Conservation (phyloP, 2,888 invertebrate species). For the Ormyrus pomaceus region DNA sequence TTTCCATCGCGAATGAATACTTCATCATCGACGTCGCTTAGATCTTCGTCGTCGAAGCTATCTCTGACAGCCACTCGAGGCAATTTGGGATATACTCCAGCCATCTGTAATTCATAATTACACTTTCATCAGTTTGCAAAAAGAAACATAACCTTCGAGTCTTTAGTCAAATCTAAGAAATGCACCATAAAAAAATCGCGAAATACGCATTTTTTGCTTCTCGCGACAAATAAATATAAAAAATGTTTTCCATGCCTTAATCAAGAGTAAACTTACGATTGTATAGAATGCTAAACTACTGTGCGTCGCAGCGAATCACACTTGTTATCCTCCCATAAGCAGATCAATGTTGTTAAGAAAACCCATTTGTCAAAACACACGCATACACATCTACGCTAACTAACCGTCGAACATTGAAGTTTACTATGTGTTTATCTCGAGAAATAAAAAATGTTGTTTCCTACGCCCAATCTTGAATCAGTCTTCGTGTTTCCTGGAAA, state of each 20-base stretch:
- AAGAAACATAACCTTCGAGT: too few species aligned
- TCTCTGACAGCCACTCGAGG: conserved; percentile 74
- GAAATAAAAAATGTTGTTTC: background rate
- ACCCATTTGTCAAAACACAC: conserved; percentile 41
- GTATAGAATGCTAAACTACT: background rate
- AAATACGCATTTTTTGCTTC: too few species aligned
- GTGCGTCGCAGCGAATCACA: conserved; percentile 11
- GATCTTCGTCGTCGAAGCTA: conserved; percentile 83
- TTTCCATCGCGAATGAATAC: conserved; percentile 86
- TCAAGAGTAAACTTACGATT: conserved; percentile 14
- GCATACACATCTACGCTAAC: too few species aligned
- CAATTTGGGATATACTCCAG: conserved; percentile 51
- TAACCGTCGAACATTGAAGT: too few species aligned
- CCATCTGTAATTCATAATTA: conserved; percentile 42
- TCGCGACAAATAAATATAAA: too few species aligned
- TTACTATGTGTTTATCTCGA: background rate
- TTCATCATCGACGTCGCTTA: conserved; percentile 87
- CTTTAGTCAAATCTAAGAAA: too few species aligned
- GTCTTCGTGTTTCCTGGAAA: conserved; percentile 1
- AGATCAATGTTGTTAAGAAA: conserved; percentile 1
- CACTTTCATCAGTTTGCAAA: background rate
- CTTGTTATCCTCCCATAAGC: background rate
- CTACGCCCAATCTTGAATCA: conserved; percentile 31
- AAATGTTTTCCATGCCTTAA: background rate
- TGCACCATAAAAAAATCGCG: too few species aligned